Conservation (phyloP, 53 echinoderm and acorn worm species). For the Mesocentrotus franciscanus region DNA sequence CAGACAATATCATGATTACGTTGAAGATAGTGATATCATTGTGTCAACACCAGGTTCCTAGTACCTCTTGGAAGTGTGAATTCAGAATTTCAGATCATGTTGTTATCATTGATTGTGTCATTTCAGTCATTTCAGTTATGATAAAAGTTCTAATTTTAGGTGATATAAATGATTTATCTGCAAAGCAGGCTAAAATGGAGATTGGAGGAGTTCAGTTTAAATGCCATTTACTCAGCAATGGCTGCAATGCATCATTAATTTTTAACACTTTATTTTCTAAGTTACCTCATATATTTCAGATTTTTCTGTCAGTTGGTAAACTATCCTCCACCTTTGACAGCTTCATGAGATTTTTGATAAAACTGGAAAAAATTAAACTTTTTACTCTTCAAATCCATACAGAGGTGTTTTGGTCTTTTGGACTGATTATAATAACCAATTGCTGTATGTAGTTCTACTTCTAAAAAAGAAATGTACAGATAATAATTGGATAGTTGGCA, state of each 20-base stretch:
- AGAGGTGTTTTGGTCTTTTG: not conserved
- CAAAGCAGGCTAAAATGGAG: too few species aligned
- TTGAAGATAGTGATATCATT: not conserved
- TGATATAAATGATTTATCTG: not conserved
- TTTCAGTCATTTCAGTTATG: not conserved
- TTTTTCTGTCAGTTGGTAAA: not conserved
- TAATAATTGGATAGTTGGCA: not conserved
- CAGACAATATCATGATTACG: not conserved
- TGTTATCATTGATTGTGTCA: too few species aligned
- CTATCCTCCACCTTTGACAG: too few species aligned
- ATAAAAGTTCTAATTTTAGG: not conserved
- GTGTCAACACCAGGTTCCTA: not conserved
- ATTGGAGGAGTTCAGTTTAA: too few species aligned
- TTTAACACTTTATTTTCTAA: too few species aligned
- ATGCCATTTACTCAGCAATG: too few species aligned
- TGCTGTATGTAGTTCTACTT: not conserved
- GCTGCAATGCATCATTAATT: too few species aligned
- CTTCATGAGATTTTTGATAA: too few species aligned
- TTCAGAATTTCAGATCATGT: not conserved
- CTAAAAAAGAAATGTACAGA: not conserved
- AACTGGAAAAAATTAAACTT: too few species aligned
- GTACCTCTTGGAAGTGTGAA: not conserved
- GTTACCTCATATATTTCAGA: not conserved
- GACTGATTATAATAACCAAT: not conserved
- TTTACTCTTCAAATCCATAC: not conserved